Evolutionary conservation across 2,113 vertebrate species (phyloP), one percentile per base, ranked within the genome.

Genomic region (Podarcis muralis): DNA sequence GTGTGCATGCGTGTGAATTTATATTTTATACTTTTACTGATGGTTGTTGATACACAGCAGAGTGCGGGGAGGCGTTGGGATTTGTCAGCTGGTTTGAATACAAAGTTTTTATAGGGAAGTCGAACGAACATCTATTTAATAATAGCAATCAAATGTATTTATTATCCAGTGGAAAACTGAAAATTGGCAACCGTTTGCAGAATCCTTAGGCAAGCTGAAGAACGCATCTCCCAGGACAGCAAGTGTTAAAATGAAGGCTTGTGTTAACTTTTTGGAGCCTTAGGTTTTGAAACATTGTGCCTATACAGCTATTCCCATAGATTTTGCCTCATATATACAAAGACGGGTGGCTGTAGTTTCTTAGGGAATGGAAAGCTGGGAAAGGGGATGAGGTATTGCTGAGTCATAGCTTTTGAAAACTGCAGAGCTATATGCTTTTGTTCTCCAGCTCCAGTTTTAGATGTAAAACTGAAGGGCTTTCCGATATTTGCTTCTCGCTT

Each of bases 381-480:
- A 84, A 30, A 74, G 65, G 65, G 37, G 18, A 20, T 12, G 30
- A 11, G 32, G 6, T 89, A 90, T 85, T 94, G 91, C 93, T 89
- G 91, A 93, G 65, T 95, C 91, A 90, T 57, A 0, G 69, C 89
- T 48, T 53, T 89, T 85, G 83, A 40, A 81, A 88, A 85, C 75
- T 83, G 32, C 48, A 65, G 23, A 35, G 69, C 77, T 74, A 11
- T 37, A 20, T 32, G 15, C 81, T 0, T 72, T 88, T 80, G 8
- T 27, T 23, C 90, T 89, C 77, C 35, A 5, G 4, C 92, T 95
- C 91, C 85, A 88, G 12, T 90, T 71, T 94, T 84, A 89, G 83
- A 68, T 87, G 90, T 83, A 84, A 87, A 81, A 72, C 32, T 89
- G 53, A 91, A 87, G 83, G 75, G 89, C 83, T 89, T 83, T 57